phyloP scores from a whole-genome alignment of 2,888 invertebrate species.

The Desoria tigrina region DNA sequence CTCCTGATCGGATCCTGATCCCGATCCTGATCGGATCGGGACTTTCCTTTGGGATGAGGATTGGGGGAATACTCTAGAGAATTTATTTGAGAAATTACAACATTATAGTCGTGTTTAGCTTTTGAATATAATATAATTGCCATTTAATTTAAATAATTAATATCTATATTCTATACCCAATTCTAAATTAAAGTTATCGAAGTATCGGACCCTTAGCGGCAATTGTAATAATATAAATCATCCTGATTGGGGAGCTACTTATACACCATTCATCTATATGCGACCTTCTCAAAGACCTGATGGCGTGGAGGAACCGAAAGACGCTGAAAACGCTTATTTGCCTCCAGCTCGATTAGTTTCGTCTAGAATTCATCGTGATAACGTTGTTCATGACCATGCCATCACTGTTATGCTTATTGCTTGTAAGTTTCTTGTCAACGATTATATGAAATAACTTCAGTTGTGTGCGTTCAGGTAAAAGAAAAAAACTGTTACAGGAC shows the following conservation, averaged over 20 bases:
- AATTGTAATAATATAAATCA: slow-evolving; percentile 59
- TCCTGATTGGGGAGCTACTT: slow-evolving; percentile 58
- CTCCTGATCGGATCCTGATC: no score
- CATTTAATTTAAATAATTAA: no score
- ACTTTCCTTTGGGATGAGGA: no score
- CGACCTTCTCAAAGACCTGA: slow-evolving; percentile 37
- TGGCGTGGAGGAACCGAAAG: slow-evolving; percentile 50
- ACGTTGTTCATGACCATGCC: slow-evolving; percentile 62
- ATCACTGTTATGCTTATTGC: slow-evolving; percentile 57
- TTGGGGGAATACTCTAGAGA: no score
- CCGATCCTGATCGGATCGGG: no score
- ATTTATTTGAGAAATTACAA: no score
- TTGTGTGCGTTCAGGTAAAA: no score
- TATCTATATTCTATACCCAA: no score
- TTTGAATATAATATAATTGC: no score
- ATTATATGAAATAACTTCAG: no score
- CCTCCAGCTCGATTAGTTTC: slow-evolving; percentile 71
- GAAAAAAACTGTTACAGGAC: no score
- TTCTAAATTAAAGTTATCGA: slow-evolving; percentile 3
- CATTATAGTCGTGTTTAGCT: no score
- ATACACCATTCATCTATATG: slow-evolving; percentile 49
- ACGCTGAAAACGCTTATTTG: slow-evolving; percentile 58
- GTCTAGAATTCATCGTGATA: slow-evolving; percentile 65
- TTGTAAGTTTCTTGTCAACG: slow-evolving; percentile 26
- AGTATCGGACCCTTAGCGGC: slow-evolving; percentile 57